These are phyloP conservation scores for Tipula helvola DNA, from an alignment of 2,888 invertebrate genomes.

Conservation along the genomic window DNA sequence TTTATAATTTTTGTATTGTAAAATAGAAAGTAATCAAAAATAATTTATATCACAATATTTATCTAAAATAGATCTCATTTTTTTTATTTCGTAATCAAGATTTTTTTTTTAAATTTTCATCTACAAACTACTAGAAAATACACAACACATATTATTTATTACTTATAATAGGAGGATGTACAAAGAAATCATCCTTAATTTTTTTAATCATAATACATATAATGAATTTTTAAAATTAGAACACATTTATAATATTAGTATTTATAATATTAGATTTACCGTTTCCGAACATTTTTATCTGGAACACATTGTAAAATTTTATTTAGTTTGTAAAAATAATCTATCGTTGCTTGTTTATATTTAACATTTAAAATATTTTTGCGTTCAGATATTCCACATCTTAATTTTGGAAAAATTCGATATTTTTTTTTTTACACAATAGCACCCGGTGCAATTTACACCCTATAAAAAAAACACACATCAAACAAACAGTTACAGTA, in stretches of 20 bases:
- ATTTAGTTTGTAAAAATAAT: background rate
- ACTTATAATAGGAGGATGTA: background rate
- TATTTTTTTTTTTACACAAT: background rate
- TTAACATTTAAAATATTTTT: background rate
- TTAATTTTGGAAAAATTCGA: background rate
- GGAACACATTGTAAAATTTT: background rate
- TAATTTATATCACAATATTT: constrained; percentile 4
- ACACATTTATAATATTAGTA: background rate
- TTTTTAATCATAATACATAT: background rate
- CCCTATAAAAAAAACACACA: background rate
- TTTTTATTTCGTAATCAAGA: background rate
- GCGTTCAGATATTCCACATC: background rate
- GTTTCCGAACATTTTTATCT: background rate
- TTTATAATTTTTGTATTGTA: background rate
- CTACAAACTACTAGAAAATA: background rate
- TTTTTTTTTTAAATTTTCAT: background rate
- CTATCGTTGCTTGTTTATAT: background rate
- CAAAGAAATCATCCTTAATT: background rate
- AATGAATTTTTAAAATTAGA: background rate
- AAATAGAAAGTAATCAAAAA: background rate
- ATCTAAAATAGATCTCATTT: background rate
- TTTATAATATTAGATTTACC: too few species aligned
- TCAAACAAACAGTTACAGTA: background rate
- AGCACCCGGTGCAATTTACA: background rate
- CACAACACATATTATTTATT: background rate